Conservation (phyloP, 2,888 invertebrate species). For the Cephus pygmeus region DNA sequence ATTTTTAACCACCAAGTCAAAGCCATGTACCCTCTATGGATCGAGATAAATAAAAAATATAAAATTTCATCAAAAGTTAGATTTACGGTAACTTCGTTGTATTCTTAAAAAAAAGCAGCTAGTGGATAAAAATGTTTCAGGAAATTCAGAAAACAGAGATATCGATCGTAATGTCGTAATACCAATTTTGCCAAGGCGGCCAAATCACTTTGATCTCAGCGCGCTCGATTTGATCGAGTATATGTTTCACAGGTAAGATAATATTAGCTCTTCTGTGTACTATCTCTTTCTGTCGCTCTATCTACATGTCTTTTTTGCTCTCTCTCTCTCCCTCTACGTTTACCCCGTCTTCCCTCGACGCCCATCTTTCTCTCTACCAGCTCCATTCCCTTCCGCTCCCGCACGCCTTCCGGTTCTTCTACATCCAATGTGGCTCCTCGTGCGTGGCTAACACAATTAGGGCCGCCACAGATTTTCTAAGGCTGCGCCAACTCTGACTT, state of each 20-base stretch:
- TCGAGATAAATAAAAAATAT: not conserved
- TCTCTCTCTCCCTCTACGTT: too few relatives aligned
- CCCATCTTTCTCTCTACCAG: not conserved
- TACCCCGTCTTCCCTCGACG: not conserved
- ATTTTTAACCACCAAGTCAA: not conserved
- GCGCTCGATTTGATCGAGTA: not conserved
- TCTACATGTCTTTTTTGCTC: slow-evolving; percentile 12
- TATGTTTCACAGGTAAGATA: not conserved
- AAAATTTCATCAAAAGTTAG: not conserved
- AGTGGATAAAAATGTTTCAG: too few relatives aligned
- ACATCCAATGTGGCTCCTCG: not conserved
- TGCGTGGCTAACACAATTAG: not conserved
- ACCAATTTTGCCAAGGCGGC: not conserved
- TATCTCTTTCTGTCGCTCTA: slow-evolving; percentile 15
- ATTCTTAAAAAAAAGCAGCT: not conserved
- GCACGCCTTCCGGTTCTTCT: not conserved
- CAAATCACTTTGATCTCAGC: not conserved
- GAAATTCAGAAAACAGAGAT: too few relatives aligned
- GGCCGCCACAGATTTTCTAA: not conserved
- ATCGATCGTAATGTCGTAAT: not conserved
- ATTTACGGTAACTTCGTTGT: not conserved
- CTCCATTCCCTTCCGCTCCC: not conserved
- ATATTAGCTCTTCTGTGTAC: not conserved
- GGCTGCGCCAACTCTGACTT: not conserved
- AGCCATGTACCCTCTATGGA: not conserved